Evolutionary conservation across 2,888 invertebrate species (phyloP), one percentile per base, ranked within the genome.

Genomic region (Disparrhopalites patrizii): DNA sequence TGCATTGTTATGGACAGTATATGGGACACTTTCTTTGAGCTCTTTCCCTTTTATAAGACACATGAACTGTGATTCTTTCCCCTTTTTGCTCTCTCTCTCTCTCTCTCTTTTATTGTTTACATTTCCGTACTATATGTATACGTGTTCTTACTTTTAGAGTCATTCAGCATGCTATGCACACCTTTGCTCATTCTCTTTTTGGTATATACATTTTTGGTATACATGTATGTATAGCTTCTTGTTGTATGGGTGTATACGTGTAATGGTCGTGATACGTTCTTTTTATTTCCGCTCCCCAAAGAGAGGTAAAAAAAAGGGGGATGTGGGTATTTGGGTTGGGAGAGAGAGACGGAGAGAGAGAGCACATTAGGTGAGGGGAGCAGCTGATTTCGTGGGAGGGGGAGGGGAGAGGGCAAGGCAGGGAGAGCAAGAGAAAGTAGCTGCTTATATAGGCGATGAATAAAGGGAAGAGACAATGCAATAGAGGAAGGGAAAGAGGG

Each of bases 281-380:
- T n/a, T n/a, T n/a, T n/a, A n/a, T n/a, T n/a, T n/a, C n/a, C n/a
- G n/a, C n/a, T n/a, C n/a, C n/a, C n/a, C n/a, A n/a, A n/a, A n/a
- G n/a, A n/a, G n/a, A n/a, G n/a, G n/a, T n/a, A n/a, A n/a, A n/a
- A n/a, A n/a, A n/a, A n/a, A n/a, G n/a, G 23, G 47, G 47, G 47
- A 47, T 47, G 47, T 47, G 47, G 47, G 47, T 47, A 47, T 47
- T 47, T 47, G 23, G 47, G 47, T 47, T 47, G 20, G 23, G n/a
- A 36, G 31, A 20, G 23, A 20, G 56, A 36, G 30, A 18, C 27
- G 18, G 30, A 54, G 54, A 31, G 54, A 54, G 3, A 30, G 10
- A 30, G 30, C 28, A 54, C 18, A 31, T 27, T 18, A 54, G 25
- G 47, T 47, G 5, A 47, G 47, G 23, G 47, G 50, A 7, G 50